These are phyloP conservation scores for Heterotilapia buettikoferi DNA, from an alignment of 2,113 vertebrate genomes.

Conservation along the genomic window DNA sequence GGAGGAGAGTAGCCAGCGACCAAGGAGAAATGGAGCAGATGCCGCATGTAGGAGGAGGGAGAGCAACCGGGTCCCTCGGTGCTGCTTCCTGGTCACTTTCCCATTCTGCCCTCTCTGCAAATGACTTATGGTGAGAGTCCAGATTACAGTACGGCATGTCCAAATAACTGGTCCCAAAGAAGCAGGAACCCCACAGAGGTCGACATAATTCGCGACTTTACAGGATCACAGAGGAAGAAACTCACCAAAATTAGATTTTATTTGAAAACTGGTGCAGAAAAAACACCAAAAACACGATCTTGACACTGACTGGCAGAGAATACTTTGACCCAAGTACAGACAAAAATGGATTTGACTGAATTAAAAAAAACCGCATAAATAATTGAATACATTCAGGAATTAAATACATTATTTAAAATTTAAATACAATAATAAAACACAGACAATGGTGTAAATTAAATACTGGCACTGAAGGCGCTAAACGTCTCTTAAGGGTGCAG, in stretches of 20 bases:
- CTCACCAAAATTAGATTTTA: neutral
- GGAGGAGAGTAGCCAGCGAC: slow-evolving; percentile 44
- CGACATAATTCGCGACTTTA: neutral
- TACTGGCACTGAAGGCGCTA: slow-evolving; percentile 23
- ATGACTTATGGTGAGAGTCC: neutral
- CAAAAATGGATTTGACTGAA: neutral
- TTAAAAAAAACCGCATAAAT: neutral
- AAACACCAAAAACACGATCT: neutral
- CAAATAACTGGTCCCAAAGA: slow-evolving; percentile 19
- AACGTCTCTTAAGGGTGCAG: neutral
- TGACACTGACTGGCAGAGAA: neutral
- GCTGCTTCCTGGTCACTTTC: slow-evolving; percentile 32
- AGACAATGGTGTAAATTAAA: neutral
- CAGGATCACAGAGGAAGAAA: neutral
- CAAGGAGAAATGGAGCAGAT: slow-evolving; percentile 52
- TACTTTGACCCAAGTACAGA: neutral
- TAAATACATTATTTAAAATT: neutral
- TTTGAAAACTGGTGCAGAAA: neutral
- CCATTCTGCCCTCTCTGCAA: neutral
- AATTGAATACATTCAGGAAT: neutral
- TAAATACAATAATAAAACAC: neutral
- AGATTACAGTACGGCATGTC: neutral
- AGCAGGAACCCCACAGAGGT: neutral
- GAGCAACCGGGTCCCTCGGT: neutral
- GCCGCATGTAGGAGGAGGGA: slow-evolving; percentile 31